These are phyloP conservation scores for Sinhomidia bicolor DNA, from an alignment of 2,888 invertebrate species.

Conservation along the genomic window DNA sequence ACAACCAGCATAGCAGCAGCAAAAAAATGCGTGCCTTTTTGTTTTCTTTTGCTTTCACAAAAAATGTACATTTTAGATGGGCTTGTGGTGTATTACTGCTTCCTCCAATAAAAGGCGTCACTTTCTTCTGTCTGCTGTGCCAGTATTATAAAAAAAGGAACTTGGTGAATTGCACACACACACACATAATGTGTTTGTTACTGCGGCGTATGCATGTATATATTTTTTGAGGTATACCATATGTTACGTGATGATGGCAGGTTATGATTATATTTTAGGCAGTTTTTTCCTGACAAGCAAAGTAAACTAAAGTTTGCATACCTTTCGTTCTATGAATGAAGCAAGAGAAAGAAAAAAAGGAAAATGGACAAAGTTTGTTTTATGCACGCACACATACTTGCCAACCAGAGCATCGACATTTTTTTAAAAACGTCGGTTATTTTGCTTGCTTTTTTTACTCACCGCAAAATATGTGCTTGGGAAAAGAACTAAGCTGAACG, in stretches of 20 bases:
- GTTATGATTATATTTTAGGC: constrained; percentile 37
- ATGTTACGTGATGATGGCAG: background rate
- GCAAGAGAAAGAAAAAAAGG: too few relatives aligned
- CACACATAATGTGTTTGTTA: background rate
- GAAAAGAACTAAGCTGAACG: too few relatives aligned
- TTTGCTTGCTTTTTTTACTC: too few relatives aligned
- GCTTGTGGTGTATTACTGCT: constrained; percentile 26
- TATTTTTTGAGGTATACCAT: background rate
- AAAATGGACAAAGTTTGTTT: constrained; percentile 19
- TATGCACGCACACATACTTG: background rate
- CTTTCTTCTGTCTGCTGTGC: background rate
- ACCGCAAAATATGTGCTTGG: too few relatives aligned
- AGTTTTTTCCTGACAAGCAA: constrained; percentile 1
- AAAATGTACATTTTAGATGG: constrained; percentile 28
- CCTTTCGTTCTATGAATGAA: background rate
- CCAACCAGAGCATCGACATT: constrained; percentile 15
- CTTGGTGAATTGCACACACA: background rate
- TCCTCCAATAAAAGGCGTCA: constrained; percentile 24
- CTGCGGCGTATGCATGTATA: background rate
- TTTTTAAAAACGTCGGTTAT: too few relatives aligned
- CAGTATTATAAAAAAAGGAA: background rate
- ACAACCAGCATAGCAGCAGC: background rate
- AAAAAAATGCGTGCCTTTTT: background rate
- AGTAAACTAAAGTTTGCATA: constrained; percentile 35
- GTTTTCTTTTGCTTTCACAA: constrained; percentile 16